These are phyloP conservation scores for Enteromius mattozi DNA, from an alignment of 2,797 vertebrate genomes.

Conservation along the genomic window DNA sequence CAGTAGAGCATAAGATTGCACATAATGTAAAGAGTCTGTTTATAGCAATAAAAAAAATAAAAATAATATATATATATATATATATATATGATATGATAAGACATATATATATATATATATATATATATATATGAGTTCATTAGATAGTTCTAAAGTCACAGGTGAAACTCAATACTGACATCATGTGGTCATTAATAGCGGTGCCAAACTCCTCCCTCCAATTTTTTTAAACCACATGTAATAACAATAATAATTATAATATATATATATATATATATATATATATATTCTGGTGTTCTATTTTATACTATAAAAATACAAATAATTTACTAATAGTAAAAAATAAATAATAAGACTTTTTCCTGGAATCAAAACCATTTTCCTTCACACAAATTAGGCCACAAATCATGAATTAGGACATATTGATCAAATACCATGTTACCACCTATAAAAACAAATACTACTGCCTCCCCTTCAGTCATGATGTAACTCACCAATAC, in stretches of 20 bases:
- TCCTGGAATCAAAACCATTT: neutral
- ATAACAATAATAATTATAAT: neutral
- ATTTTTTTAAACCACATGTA: slow-evolving; percentile 1
- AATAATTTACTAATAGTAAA: neutral
- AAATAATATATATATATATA: too few relatives aligned
- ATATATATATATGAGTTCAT: neutral
- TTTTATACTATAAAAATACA: neutral
- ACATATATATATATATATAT: too few relatives aligned
- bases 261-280: too few relatives aligned
- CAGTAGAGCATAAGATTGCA: slow-evolving; percentile 7
- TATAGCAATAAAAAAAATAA: neutral
- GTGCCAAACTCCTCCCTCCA: neutral
- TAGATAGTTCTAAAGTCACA: neutral
- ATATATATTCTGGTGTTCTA: too few relatives aligned
- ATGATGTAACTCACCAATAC: slow-evolving; percentile 81
- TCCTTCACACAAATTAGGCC: neutral
- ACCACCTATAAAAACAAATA: neutral
- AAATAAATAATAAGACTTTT: neutral
- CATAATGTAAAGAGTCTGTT: slow-evolving; percentile 1
- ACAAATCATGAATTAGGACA: neutral
- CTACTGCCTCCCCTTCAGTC: neutral
- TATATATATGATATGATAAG: too few relatives aligned
- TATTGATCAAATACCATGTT: neutral
- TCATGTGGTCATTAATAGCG: slow-evolving; percentile 65
- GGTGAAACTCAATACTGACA: slow-evolving; percentile 69